Evolutionary conservation across 2,113 vertebrate genomes (phyloP).

Genomic region (Nannospalax galili): DNA sequence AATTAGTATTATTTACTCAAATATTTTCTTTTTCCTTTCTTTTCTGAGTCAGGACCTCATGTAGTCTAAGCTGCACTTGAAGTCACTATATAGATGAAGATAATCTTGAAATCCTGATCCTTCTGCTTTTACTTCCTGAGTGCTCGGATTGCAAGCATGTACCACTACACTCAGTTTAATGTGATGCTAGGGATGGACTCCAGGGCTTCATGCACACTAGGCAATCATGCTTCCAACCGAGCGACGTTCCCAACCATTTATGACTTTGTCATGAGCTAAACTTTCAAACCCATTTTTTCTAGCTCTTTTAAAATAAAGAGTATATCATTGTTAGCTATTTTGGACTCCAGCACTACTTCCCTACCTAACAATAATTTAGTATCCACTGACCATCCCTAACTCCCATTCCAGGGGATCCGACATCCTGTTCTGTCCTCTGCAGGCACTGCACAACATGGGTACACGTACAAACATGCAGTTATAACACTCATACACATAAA

Average conservation of each 20-base stretch:
- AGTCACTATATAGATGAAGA: no score
- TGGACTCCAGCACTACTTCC: not conserved
- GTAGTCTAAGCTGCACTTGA: not conserved
- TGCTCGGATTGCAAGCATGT: not conserved
- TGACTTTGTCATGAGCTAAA: not conserved
- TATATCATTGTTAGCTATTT: no score
- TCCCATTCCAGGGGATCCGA: no score
- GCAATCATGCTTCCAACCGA: not conserved
- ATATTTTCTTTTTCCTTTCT: not conserved
- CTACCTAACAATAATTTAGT: not conserved
- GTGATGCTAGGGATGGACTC: not conserved
- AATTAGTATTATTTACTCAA: conserved; percentile 6
- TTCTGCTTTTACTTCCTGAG: not conserved
- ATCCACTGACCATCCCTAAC: not conserved
- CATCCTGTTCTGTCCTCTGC: no score
- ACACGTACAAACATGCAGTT: no score
- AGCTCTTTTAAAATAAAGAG: not conserved
- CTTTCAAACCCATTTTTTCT: not conserved
- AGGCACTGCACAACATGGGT: no score
- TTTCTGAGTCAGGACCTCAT: not conserved
- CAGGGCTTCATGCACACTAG: not conserved
- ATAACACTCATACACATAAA: no score
- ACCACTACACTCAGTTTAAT: no score
- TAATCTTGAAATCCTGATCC: not conserved
- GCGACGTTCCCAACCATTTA: not conserved